Conservation (phyloP, 2,888 invertebrate genomes). For the Rhaphigaster nebulosa region DNA sequence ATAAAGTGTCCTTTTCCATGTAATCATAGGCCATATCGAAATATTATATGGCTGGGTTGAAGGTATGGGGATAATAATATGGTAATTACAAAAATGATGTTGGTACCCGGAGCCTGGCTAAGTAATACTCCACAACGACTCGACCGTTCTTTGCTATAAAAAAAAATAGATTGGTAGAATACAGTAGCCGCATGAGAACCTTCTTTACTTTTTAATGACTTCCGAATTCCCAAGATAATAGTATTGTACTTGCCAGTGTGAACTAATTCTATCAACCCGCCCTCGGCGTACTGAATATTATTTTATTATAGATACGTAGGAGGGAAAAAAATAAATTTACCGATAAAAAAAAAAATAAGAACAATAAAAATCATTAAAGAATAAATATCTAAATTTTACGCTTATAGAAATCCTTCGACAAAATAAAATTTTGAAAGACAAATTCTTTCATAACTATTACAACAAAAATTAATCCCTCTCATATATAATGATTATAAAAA, state of each 20-base stretch:
- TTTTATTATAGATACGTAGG: not conserved
- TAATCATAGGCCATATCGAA: not conserved
- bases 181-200: constrained; percentile 36
- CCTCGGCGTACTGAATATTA: not conserved
- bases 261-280: not conserved
- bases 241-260: not conserved
- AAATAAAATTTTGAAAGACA: not conserved
- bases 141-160: not conserved
- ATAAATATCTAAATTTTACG: too few species aligned
- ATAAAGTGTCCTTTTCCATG: constrained; percentile 25
- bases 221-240: not conserved
- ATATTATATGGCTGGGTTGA: not conserved
- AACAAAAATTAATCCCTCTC: too few species aligned
- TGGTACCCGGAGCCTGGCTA: constrained; percentile 9
- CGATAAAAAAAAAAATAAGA: not conserved
- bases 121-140: constrained; percentile 21
- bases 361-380: too few species aligned
- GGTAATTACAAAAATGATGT: constrained; percentile 29
- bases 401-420: not conserved
- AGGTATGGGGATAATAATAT: constrained; percentile 7
- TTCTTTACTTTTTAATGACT: constrained; percentile 9
- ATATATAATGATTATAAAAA: too few species aligned
- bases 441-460: too few species aligned
- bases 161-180: not conserved
- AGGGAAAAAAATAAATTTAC: not conserved